These are phyloP conservation scores for Pollachius pollachius DNA, from an alignment of 2,113 vertebrate genomes.

Conservation along the genomic window DNA sequence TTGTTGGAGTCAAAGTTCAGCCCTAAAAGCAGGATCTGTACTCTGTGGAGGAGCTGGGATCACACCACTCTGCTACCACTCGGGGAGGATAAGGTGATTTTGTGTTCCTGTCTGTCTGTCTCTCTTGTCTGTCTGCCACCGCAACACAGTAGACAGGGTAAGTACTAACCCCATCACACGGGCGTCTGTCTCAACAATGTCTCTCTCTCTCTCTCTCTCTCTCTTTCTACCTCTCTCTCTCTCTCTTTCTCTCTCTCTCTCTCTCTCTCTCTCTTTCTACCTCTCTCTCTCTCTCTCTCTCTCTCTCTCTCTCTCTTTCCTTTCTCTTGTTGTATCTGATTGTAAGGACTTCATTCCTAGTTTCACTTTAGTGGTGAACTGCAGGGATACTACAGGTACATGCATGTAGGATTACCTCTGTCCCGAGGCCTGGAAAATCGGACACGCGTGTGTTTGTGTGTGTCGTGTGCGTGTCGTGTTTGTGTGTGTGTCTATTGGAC, in stretches of 20 bases:
- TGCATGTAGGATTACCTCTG: too few species aligned
- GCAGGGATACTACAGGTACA: too few species aligned
- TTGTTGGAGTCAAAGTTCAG: neutral
- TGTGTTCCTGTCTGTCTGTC: neutral
- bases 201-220: neutral
- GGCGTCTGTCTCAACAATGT: too few species aligned
- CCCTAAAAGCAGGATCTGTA: neutral
- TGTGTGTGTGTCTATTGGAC: too few species aligned
- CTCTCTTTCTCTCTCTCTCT: too few species aligned
- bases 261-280: too few species aligned
- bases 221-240: too few species aligned
- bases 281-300: too few species aligned
- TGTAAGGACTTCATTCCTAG: too few species aligned
- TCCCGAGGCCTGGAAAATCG: too few species aligned
- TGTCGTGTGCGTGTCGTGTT: neutral
- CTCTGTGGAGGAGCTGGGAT: neutral
- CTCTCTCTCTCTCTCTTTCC: neutral
- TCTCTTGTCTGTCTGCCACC: conserved; percentile 1
- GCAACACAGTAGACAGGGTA: conserved; percentile 61
- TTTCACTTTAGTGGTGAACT: too few species aligned
- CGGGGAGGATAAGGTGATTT: neutral
- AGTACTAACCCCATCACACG: conserved; percentile 34
- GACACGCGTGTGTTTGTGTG: neutral
- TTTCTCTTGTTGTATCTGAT: neutral
- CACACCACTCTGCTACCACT: neutral